These are phyloP conservation scores for Hemichromis elongatus DNA, from an alignment of 2,113 vertebrate genomes.

Conservation along the genomic window DNA sequence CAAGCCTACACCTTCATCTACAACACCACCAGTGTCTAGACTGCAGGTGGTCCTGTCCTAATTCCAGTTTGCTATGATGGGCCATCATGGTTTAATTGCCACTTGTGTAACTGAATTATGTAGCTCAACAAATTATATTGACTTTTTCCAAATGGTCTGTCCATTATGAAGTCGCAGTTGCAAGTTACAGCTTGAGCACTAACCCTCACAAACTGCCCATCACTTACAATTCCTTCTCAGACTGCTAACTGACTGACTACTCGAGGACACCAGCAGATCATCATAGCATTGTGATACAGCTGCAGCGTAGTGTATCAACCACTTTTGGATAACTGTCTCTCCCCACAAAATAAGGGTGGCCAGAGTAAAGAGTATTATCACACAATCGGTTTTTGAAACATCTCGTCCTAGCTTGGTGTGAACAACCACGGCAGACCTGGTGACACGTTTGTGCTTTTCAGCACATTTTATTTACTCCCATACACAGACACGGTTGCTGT, in stretches of 20 bases:
- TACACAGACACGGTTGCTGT: no score
- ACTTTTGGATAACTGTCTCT: not conserved
- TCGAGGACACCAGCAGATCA: not conserved
- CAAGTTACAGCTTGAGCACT: not conserved
- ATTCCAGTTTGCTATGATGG: not conserved
- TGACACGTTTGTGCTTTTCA: no score
- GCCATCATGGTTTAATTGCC: not conserved
- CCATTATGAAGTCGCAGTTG: not conserved
- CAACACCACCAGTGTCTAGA: not conserved
- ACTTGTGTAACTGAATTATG: not conserved
- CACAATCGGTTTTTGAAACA: not conserved
- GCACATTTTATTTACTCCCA: no score
- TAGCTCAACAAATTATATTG: not conserved
- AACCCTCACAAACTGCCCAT: not conserved
- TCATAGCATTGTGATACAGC: not conserved
- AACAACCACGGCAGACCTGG: no score
- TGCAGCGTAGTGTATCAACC: not conserved
- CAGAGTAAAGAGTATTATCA: not conserved
- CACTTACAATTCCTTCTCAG: not conserved
- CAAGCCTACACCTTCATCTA: not conserved
- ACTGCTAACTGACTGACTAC: not conserved
- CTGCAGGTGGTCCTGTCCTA: not conserved
- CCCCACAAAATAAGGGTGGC: not conserved
- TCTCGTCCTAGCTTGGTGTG: not conserved
- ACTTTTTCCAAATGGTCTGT: not conserved